Evolutionary conservation across 2,113 vertebrate genomes (phyloP).

Genomic region (Anhinga anhinga): DNA sequence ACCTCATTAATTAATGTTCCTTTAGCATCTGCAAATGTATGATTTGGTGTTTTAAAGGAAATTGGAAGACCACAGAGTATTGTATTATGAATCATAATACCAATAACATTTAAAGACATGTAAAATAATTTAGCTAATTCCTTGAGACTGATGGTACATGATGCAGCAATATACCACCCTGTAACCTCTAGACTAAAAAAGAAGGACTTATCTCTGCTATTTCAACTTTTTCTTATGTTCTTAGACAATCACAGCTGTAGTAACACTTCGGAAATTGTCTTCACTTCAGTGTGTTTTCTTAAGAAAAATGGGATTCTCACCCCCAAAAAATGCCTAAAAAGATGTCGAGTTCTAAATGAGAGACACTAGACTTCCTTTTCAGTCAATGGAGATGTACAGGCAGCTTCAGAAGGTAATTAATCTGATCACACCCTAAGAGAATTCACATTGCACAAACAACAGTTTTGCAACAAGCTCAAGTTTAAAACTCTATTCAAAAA

Average conservation of each 20-base stretch:
- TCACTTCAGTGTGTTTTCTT: neutral
- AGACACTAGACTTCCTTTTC: neutral
- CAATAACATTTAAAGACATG: neutral
- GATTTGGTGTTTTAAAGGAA: slow-evolving; percentile 7
- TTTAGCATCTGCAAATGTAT: neutral
- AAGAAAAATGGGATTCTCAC: neutral
- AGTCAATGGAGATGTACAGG: neutral
- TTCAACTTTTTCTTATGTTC: neutral
- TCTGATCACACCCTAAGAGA: neutral
- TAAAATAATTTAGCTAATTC: neutral
- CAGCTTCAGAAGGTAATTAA: neutral
- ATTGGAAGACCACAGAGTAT: neutral
- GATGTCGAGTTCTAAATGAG: neutral
- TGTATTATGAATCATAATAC: slow-evolving; percentile 7
- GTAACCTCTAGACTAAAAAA: neutral
- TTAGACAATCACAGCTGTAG: neutral
- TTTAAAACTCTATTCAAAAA: neutral
- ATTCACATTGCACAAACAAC: neutral
- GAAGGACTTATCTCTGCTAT: neutral
- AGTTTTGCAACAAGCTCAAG: neutral
- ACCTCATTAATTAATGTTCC: slow-evolving; percentile 41
- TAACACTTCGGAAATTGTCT: neutral
- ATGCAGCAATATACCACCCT: neutral
- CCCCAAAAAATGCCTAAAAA: neutral
- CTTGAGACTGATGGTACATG: too few species aligned